A percentile compares a stretch with the other conserved stretches of the same genome.
Conservation (phyloP, 2,797 vertebrate species). For the Leuciscus waleckii region DNA sequence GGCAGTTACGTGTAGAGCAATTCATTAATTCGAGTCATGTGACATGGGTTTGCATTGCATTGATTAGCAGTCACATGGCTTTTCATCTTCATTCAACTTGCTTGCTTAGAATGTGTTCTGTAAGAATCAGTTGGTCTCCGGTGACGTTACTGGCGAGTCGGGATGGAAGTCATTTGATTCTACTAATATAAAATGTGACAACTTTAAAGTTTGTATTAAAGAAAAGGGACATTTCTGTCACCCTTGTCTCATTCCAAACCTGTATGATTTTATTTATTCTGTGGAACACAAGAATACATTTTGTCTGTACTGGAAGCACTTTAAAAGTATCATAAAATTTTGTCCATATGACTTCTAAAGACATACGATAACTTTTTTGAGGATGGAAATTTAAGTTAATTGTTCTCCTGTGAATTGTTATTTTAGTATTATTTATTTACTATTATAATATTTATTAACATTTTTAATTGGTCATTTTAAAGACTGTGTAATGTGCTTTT, state of each 20-base stretch:
- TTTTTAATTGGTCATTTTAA: not conserved
- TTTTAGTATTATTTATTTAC: not conserved
- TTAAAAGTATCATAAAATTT: not conserved
- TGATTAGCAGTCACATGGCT: constrained; percentile 62
- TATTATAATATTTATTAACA: not conserved
- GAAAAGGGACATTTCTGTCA: not conserved
- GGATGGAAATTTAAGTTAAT: not conserved
- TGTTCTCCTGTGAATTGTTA: not conserved
- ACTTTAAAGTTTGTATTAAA: not conserved
- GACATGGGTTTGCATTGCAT: constrained; percentile 42
- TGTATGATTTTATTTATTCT: not conserved
- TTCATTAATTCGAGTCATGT: constrained; percentile 60
- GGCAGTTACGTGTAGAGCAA: constrained; percentile 56
- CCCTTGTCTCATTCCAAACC: not conserved
- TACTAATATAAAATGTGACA: not conserved
- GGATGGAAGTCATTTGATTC: not conserved
- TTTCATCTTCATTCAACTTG: constrained; percentile 9
- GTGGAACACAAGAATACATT: not conserved
- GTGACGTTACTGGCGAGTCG: not conserved
- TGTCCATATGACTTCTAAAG: not conserved
- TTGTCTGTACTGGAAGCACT: not conserved
- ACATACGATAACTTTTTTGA: not conserved
- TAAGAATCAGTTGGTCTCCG: not conserved
- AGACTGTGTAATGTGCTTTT: not conserved
- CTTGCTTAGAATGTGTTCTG: not conserved